phyloP scores from a whole-genome alignment of 2,113 vertebrate genomes.

The Vimba vimba region DNA sequence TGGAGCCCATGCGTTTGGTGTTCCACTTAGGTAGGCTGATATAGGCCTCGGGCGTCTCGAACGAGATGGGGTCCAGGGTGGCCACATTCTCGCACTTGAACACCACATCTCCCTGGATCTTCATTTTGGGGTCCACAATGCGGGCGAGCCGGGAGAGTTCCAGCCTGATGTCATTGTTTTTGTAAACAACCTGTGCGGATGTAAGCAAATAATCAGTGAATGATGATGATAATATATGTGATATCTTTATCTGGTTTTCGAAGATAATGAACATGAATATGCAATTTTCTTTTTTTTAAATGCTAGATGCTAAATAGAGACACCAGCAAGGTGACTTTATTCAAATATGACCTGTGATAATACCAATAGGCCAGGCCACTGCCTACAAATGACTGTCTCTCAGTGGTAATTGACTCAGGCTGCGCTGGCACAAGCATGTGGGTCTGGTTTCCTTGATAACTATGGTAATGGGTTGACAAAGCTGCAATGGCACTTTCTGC shows the following conservation, averaged over 20 bases:
- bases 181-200: constrained; percentile 91
- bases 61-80: constrained; percentile 95
- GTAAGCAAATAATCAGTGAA: constrained; percentile 11
- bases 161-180: constrained; percentile 98
- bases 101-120: constrained; percentile 96
- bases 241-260: constrained; percentile 15
- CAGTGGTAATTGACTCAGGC: constrained; percentile 49
- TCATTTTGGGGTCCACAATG: constrained; percentile 98
- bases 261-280: constrained; percentile 29
- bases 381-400: constrained; percentile 43
- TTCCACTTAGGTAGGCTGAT: constrained; percentile 99
- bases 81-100: constrained; percentile 97
- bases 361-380: constrained; percentile 45
- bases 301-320: constrained; percentile 30
- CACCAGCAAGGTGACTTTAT: constrained; percentile 43
- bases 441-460: constrained; percentile 56
- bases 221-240: neutral
- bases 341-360: constrained; percentile 39
- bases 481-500: constrained; percentile 21
- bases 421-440: constrained; percentile 28
- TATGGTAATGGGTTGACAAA: constrained; percentile 53
- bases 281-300: neutral
- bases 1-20: constrained; percentile 98
- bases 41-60: constrained; percentile 97
- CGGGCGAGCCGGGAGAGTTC: constrained; percentile 95